phyloP scores from a whole-genome alignment of 2,113 vertebrate genomes.

The Typhlomys cinereus region DNA sequence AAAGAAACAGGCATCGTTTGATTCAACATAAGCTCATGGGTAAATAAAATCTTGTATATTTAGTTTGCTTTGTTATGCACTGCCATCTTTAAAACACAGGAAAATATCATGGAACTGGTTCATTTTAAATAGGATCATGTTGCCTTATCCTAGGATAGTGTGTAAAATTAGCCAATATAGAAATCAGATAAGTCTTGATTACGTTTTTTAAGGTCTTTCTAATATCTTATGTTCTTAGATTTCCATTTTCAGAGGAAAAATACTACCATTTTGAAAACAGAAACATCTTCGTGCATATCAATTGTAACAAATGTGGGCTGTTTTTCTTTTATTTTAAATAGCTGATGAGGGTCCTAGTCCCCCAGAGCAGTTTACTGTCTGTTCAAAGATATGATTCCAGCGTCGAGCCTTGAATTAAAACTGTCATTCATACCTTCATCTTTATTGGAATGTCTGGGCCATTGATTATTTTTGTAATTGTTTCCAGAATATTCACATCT shows the following conservation, averaged over 20 bases:
- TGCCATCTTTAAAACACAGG: conserved; percentile 36
- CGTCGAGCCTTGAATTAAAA: conserved; percentile 82
- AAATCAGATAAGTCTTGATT: not conserved
- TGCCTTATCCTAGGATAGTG: not conserved
- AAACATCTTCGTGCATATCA: not conserved
- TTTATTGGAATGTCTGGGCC: not conserved
- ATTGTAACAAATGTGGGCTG: conserved; percentile 13
- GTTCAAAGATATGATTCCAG: conserved; percentile 96
- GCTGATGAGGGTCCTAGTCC: conserved; percentile 95
- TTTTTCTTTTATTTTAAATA: conserved; percentile 70
- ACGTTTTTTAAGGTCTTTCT: not conserved
- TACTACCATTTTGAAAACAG: not conserved
- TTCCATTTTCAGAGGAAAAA: not conserved
- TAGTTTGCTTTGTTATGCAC: not conserved
- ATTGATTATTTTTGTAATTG: not conserved
- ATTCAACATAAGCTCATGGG: not conserved
- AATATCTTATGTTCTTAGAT: not conserved
- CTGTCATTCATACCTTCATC: too few species aligned
- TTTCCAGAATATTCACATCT: conserved; percentile 36
- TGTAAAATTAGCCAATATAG: not conserved
- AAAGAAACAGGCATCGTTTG: not conserved
- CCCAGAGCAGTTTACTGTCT: conserved; percentile 97
- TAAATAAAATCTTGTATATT: conserved; percentile 57
- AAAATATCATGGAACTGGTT: not conserved
- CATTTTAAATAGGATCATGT: not conserved